phyloP scores from a whole-genome alignment of 2,113 vertebrate species.

The Dendropsophus ebraccatus region DNA sequence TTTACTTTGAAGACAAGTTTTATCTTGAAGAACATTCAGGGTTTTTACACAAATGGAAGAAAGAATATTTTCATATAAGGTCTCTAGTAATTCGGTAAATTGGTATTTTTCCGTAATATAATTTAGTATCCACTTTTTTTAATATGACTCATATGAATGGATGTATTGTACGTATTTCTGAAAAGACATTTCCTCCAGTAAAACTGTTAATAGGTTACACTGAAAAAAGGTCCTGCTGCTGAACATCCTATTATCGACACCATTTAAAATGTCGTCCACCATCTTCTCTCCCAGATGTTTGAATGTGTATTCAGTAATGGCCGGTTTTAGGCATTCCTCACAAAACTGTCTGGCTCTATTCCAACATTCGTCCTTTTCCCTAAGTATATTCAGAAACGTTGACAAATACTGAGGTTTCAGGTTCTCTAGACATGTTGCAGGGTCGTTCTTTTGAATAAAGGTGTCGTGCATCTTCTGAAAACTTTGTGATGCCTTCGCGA shows the following conservation, averaged over 20 bases:
- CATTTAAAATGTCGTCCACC: conserved; percentile 52
- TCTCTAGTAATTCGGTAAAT: not conserved
- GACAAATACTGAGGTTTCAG: conserved; percentile 47
- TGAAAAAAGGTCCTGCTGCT: conserved; percentile 55
- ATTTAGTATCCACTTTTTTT: conserved; percentile 59
- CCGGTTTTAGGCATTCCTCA: conserved; percentile 55
- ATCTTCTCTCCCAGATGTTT: conserved; percentile 58
- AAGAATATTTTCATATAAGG: conserved; percentile 30
- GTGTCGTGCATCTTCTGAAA: conserved; percentile 47
- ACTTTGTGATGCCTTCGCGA: not conserved
- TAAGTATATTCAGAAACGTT: conserved; percentile 42
- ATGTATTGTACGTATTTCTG: conserved; percentile 42
- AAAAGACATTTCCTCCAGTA: conserved; percentile 52
- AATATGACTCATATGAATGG: conserved; percentile 49
- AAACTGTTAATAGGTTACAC: conserved; percentile 26
- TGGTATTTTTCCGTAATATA: conserved; percentile 27
- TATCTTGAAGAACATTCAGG: not conserved
- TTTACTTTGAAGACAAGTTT: not conserved
- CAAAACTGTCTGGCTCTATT: conserved; percentile 53
- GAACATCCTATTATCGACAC: conserved; percentile 18
- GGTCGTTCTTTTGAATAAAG: conserved; percentile 40
- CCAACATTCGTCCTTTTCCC: conserved; percentile 39
- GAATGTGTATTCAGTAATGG: conserved; percentile 14
- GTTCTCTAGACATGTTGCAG: not conserved
- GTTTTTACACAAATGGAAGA: conserved; percentile 14